Base-by-base conservation (phyloP, 2,797 vertebrate genomes). In the Ptychobarbus kaznakovi region DNA sequence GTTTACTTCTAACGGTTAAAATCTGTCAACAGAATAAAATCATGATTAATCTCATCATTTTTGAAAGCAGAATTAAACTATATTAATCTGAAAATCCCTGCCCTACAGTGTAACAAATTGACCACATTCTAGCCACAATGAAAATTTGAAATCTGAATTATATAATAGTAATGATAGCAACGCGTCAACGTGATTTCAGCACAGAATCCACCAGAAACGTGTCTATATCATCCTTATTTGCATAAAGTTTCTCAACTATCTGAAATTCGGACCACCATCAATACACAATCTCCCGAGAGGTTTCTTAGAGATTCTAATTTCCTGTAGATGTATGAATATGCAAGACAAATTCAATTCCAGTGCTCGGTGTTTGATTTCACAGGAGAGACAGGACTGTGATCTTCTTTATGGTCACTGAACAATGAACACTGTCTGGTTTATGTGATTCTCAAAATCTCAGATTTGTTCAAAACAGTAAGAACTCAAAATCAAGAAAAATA, bases 291-390 rank as follows among this genome's bases (percentile, higher is more conserved):
- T 49, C 32, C 44, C 53, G 1, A 46, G 18, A 61, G 44, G 35
- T 40, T 68, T 75, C 18, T 72, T 25, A 83, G 15, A 40, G 42
- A 66, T 83, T 83, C 28, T 15, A 65, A 66, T 66, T 76, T 66
- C 7, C 42, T 49, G 22, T 18, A 38, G 42, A n/a, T 6, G 0
- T 51, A 75, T 83, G 72, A 76, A 83, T 76, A 76, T 83, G 58
- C 25, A 66, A 66, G 58, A 16, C 42, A 51, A 51, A 83, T 66
- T 66, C 40, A 51, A 40, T 13, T 49, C 4, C 44, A 76, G 25
- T 35, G 28, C 18, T 35, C 3, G n/a, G 61, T 35, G 28, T 76
- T 83, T 65, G 22, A 40, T 13, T n/a, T 65, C 28, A 66, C 72
- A 66, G 25, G 69, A 58, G 53, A 75, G 32, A 40, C 3, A 1